Base-by-base conservation (phyloP, 92 coral and sea anemone genomes). In the Bergia sp. region DNA sequence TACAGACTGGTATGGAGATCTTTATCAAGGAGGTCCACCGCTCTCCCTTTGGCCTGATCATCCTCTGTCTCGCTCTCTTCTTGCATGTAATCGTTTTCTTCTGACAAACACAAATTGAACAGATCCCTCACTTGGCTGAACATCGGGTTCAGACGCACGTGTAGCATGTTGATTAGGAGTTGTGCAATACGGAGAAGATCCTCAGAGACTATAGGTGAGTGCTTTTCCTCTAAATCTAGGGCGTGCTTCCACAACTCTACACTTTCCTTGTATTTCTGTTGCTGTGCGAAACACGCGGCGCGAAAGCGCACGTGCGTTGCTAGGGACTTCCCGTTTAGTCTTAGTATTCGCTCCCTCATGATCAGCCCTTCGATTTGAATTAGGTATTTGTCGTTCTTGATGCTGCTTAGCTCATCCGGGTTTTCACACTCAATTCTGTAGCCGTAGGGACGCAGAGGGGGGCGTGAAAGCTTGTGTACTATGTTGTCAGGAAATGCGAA, bases 301-400 rank as follows among this genome's bases (percentile, higher is more conserved):
- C 92, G 85, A 82, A 87, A 90, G 7, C 95, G 86, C 29, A 92
- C 81, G 61, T 92, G 95, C 45, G 78, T 39, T 40, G 95, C 91
- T 1, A 92, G 82, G 72, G 91, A 88, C 77, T 65, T 77, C 65
- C 91, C 89, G 76, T 81, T 82, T 23, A 90, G 42, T 58, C 95
- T 37, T 38, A 92, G 83, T 20, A 92, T 90, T 65, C 95, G 37
- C 66, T 92, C 95, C 11, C 95, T 89, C 37, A 90, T 89, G 65
- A 92, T 92, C 58, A 92, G 57, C 9, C 95, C 95, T 53, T 92
- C 95, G 88, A 90, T 82, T 41, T 92, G 91, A 88, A 92, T 90
- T 5, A 79, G 82, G 43, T 85, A 38, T 20, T 85, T 85, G 49
- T 85, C 86, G 43, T 79, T 87, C 88, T 90, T 88, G 73, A 92